Evolutionary conservation across 2,888 invertebrate species (phyloP), one percentile per base, ranked within the genome.

Genomic region (Cheilosia grossa): DNA sequence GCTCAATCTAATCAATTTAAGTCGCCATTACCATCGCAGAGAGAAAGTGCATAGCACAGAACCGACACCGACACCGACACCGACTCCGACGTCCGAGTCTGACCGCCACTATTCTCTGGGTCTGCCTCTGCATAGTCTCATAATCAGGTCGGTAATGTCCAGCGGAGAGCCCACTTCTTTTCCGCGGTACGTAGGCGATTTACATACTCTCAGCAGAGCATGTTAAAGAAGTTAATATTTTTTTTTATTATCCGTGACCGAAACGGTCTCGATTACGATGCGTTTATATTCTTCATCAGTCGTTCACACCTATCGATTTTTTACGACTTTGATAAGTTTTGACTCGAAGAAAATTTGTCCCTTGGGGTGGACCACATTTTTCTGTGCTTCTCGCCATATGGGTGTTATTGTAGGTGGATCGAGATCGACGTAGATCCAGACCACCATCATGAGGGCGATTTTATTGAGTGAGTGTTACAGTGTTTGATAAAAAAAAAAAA

Each of bases 251-350:
- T 61, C 73, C 82, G 44, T 79, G 79, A 69, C 82, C 44, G 58
- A 83, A 67, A 74, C 66, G 44, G 54, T 66, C 78, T 44, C 47
- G 63, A 64, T 73, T 82, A 73, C 78, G 77, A 82, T 67, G 47
- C 58, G 51, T 53, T 75, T 64, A 66, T 58, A 4, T 17, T 44
- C 54, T 58, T 7, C 47, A 17, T 47, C 47, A 75, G 69, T 69
- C 69, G 79, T 79, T 83, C 79, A 74, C 82, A 79, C 82, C 79
- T 83, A 79, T 79, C 82, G 69, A 63, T 47, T 83, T 79, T 79
- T 54, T 69, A 58, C 79, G 63, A 53, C 63, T 73, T 58, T 63
- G 82, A 83, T 79, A 83, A 54, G 49, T 24, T 56, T 53, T 13
- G 47, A 21, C 53, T 59, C 13, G 30, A 30, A 9, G 30, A 7